These are phyloP conservation scores for Arrhopalites spinosus DNA, from an alignment of 2,888 invertebrate genomes.

Conservation along the genomic window DNA sequence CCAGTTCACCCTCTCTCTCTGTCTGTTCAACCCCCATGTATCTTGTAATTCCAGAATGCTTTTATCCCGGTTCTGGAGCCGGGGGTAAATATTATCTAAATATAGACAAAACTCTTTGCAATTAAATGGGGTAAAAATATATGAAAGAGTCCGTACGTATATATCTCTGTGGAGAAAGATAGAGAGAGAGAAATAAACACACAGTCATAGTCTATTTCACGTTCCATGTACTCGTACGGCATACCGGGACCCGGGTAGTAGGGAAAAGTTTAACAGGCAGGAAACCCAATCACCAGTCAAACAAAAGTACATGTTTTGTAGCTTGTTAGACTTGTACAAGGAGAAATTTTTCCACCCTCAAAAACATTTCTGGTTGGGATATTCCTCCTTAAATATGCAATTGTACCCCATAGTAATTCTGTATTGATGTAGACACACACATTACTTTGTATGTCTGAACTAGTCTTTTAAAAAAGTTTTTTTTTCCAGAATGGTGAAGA, in stretches of 20 bases:
- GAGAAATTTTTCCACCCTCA: not conserved
- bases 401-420: slow-evolving; percentile 28
- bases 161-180: not conserved
- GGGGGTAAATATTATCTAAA: not conserved
- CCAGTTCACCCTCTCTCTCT: not conserved
- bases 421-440: not conserved
- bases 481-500: not conserved
- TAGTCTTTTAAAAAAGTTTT: too few species aligned
- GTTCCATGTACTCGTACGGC: too few species aligned
- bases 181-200: not conserved
- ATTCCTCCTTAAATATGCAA: not conserved
- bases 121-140: too few species aligned
- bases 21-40: not conserved
- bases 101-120: not conserved
- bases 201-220: not conserved
- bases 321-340: not conserved
- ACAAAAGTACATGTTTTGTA: not conserved
- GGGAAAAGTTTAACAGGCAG: not conserved
- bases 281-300: too few species aligned
- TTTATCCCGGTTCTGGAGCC: not conserved
- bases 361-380: not conserved
- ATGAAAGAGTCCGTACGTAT: too few species aligned
- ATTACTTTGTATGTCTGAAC: too few species aligned
- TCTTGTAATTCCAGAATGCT: not conserved
- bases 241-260: not conserved